Evolutionary conservation across 2,113 vertebrate species (phyloP).

Genomic region (Rostratula benghalensis): DNA sequence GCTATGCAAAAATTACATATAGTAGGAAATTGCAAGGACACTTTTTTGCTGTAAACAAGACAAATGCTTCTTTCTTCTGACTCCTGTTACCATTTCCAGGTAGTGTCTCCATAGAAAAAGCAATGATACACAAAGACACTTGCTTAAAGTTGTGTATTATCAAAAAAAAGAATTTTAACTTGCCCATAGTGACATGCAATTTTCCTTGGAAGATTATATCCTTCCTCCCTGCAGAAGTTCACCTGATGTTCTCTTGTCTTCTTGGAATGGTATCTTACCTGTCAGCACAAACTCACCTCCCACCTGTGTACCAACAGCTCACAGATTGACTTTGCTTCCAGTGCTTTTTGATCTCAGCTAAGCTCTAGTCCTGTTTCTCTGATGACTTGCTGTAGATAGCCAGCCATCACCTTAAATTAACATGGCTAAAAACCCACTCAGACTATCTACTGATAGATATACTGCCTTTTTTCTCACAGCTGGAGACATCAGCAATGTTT

Average conservation of each 20-base stretch:
- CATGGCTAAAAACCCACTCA: not conserved
- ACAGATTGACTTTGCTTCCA: not conserved
- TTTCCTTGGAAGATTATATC: not conserved
- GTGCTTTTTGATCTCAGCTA: not conserved
- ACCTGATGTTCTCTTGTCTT: not conserved
- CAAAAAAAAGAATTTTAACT: not conserved
- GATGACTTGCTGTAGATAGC: not conserved
- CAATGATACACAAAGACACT: not conserved
- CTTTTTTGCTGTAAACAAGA: not conserved
- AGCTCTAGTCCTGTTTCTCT: not conserved
- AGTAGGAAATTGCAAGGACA: not conserved
- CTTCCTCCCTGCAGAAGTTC: not conserved
- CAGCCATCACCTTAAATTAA: not conserved
- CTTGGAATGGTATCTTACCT: not conserved
- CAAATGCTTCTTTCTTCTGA: not conserved
- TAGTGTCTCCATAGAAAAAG: not conserved
- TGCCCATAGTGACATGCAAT: accelerated
- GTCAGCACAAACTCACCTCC: not conserved
- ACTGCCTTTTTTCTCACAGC: not conserved
- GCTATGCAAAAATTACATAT: accelerated
- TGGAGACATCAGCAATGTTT: not conserved
- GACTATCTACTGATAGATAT: not conserved
- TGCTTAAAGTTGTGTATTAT: not conserved
- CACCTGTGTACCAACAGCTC: not conserved
- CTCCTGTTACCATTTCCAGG: not conserved